Percentiles rank a stretch among this genome's conserved stretches.
Conservation (phyloP, 2,113 vertebrate genomes). For the Pygathrix nemaeus region DNA sequence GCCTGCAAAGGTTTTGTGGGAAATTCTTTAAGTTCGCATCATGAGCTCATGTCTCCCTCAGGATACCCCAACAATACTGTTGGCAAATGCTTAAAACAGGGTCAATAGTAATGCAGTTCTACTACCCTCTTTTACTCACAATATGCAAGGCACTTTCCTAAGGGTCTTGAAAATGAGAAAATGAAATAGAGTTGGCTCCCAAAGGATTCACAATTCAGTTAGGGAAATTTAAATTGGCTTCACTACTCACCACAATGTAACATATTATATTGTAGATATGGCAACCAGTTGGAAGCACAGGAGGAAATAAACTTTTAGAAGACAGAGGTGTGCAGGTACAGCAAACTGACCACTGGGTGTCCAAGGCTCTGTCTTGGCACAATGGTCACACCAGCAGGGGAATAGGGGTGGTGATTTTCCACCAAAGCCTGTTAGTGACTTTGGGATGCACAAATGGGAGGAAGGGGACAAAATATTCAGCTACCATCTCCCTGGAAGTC, state of each 20-base stretch:
- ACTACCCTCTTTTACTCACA: neutral
- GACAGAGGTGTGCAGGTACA: neutral
- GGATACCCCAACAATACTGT: neutral
- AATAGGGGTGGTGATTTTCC: neutral
- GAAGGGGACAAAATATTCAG: neutral
- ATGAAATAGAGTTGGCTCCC: neutral
- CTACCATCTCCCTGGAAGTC: neutral
- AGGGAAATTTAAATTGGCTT: neutral
- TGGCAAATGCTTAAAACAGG: neutral
- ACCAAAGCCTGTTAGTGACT: neutral
- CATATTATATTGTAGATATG: neutral
- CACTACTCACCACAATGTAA: neutral
- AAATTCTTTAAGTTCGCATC: neutral
- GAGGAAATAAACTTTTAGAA: neutral
- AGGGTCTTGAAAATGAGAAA: neutral
- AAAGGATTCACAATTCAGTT: neutral
- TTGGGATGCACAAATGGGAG: neutral
- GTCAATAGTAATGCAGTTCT: constrained; percentile 4
- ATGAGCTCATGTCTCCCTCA: neutral
- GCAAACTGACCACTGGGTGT: neutral
- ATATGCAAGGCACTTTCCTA: neutral
- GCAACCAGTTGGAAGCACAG: neutral
- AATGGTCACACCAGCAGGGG: too few relatives aligned
- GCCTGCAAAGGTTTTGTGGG: neutral
- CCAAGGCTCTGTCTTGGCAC: neutral